Base-by-base conservation (phyloP, 2,888 invertebrate genomes). In the Apamea sordens region DNA sequence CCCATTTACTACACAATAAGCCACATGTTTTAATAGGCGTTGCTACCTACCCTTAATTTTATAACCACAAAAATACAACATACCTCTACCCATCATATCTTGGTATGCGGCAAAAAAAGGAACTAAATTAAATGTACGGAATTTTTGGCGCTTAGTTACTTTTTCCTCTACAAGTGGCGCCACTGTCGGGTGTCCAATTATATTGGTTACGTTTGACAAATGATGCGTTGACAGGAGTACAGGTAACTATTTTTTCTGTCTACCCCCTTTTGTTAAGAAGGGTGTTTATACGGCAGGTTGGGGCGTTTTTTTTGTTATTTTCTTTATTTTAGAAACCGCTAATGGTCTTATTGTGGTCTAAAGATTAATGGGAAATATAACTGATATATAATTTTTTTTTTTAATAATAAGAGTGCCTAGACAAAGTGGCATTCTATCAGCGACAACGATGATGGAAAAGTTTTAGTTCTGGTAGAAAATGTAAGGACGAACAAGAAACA, bases 151-250 rank as follows among this genome's bases (percentile, higher is more conserved):
- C 10, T 36, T 70, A 56, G 10, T 13, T 1, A 0, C 32, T 41
- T 77, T 64, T 41, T 15, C 13, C 47, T 28, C 5, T 0, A 5
- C 63, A 53, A 82, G 71, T 82, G 76, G 71, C 83, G 80, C 86
- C 80, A 77, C 85, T 67, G 59, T 63, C 15, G 28, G 24, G 59
- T 59, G 73, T 81, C 82, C 53, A 61, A 47, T 44, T 70, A 41
- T 13, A 65, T n/a, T 72, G 75, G 82, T 44, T 4, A 32, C 13
- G n/a, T 73, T 88, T 94, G 93, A 94, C 93, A 93, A 94, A 94
- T 93, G 93, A 91, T 92, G 87, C 92, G 94, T 84, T 93, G 94
- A 94, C 94, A 94, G 86, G 85, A 68, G 72, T n/a, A 84, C 89
- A 90, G 90, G 91, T 92, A 93, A 86, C 82, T 82, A 87, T 79